A percentile compares a stretch with the other conserved stretches of the same genome.
These are phyloP conservation scores for Pachypsylla venusta DNA, from an alignment of 1,140 invertebrate species.

Conservation along the genomic window DNA sequence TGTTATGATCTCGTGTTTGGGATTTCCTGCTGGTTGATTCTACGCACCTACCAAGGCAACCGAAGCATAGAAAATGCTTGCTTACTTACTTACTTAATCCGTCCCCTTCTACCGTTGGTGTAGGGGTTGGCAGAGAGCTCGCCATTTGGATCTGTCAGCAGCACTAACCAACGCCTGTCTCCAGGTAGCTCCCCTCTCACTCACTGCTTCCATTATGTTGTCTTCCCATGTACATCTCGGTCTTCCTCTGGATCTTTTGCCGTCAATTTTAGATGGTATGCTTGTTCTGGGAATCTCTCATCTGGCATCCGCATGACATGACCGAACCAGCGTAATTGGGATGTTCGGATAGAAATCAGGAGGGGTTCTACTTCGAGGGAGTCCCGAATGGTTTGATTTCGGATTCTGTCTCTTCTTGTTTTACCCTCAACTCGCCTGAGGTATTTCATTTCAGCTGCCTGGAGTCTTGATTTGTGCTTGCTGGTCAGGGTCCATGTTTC, in stretches of 20 bases:
- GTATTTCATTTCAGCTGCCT: slow-evolving; percentile 5
- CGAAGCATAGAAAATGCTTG: no score
- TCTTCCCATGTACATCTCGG: background rate
- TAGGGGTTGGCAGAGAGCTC: background rate
- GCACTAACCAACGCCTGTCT: background rate
- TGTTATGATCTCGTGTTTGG: no score
- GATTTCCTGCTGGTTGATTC: no score
- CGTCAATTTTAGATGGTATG: background rate
- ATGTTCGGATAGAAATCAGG: background rate
- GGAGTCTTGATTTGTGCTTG: background rate
- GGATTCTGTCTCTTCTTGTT: slow-evolving; percentile 11
- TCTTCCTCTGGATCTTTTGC: slow-evolving; percentile 2
- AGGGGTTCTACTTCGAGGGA: background rate
- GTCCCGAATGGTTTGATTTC: background rate
- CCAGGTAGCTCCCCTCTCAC: background rate
- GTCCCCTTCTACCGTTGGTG: background rate
- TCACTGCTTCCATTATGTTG: background rate
- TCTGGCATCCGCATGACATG: background rate
- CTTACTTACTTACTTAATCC: background rate
- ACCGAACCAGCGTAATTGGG: slow-evolving; percentile 2
- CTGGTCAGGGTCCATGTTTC: background rate
- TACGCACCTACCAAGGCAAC: no score
- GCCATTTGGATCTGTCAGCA: background rate
- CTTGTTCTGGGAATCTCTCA: background rate
- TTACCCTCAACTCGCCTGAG: slow-evolving; percentile 2